These are phyloP conservation scores for Leuctra nigra DNA, from an alignment of 2,888 invertebrate genomes.

Conservation along the genomic window DNA sequence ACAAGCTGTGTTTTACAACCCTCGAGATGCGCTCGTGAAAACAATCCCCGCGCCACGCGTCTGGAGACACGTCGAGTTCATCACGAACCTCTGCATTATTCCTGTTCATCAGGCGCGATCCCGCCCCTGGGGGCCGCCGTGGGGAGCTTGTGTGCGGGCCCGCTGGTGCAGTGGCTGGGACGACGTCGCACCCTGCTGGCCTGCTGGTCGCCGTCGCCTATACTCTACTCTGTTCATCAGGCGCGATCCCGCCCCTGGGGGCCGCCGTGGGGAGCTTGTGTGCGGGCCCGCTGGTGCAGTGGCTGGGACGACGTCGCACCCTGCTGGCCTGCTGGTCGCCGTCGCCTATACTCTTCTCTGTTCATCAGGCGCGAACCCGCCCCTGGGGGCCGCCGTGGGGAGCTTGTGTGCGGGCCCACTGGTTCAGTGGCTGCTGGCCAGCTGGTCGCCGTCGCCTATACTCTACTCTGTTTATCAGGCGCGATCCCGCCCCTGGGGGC, in stretches of 20 bases:
- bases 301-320: slow-evolving; percentile 43
- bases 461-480: too few species aligned
- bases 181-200: too few species aligned
- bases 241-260: slow-evolving; percentile 51
- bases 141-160: slow-evolving; percentile 49
- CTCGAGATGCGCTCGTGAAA: too few species aligned
- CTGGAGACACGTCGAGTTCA: too few species aligned
- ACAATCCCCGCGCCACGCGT: too few species aligned
- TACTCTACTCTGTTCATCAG: too few species aligned
- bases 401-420: slow-evolving; percentile 48
- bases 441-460: too few species aligned
- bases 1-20: too few species aligned
- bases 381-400: slow-evolving; percentile 51
- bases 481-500: slow-evolving; percentile 54
- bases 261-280: slow-evolving; percentile 50
- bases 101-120: slow-evolving; percentile 50
- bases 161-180: slow-evolving; percentile 48
- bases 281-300: slow-evolving; percentile 49
- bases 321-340: slow-evolving; percentile 48
- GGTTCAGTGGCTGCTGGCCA: too few species aligned
- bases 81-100: too few species aligned
- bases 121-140: slow-evolving; percentile 52
- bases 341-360: too few species aligned
- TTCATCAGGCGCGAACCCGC: slow-evolving; percentile 51
- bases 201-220: too few species aligned